These are phyloP conservation scores for Gymnarchus niloticus DNA, from an alignment of 2,113 vertebrate species.

Conservation along the genomic window DNA sequence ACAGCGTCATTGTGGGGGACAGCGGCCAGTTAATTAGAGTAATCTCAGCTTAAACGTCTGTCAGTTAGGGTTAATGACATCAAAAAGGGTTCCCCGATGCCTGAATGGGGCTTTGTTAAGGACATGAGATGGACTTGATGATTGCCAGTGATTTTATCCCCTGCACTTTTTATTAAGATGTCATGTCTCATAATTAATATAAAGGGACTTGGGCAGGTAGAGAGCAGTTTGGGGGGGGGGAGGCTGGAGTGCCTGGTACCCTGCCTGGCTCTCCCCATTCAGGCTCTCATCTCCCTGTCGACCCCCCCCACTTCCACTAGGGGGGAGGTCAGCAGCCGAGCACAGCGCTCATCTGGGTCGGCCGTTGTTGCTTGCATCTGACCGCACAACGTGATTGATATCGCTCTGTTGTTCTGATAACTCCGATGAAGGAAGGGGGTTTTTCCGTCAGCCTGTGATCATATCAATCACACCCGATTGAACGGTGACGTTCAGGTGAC, in stretches of 20 bases:
- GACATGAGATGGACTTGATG: conserved; percentile 36
- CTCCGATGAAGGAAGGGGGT: too few relatives aligned
- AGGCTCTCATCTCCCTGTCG: not conserved
- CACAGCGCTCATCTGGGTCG: not conserved
- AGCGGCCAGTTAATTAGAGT: conserved; percentile 67
- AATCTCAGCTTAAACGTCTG: conserved; percentile 66
- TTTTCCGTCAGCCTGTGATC: too few relatives aligned
- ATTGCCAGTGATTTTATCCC: conserved; percentile 41
- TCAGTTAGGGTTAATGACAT: conserved; percentile 68
- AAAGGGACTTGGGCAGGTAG: conserved; percentile 19
- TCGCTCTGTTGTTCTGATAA: too few relatives aligned
- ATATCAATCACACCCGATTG: too few relatives aligned
- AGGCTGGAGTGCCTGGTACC: conserved; percentile 3
- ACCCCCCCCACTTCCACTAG: not conserved
- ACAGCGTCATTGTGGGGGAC: conserved; percentile 56
- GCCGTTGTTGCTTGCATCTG: not conserved
- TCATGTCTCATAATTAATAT: conserved; percentile 46
- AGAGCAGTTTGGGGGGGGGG: not conserved
- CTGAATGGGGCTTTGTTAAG: conserved; percentile 48
- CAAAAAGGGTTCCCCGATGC: conserved; percentile 52
- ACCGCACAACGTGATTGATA: not conserved
- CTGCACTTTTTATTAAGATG: conserved; percentile 44
- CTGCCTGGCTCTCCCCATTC: not conserved
- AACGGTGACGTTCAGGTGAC: not conserved
- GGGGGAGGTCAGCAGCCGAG: not conserved